phyloP scores from a whole-genome alignment of 2,797 vertebrate genomes.

The Cygnus olor region DNA sequence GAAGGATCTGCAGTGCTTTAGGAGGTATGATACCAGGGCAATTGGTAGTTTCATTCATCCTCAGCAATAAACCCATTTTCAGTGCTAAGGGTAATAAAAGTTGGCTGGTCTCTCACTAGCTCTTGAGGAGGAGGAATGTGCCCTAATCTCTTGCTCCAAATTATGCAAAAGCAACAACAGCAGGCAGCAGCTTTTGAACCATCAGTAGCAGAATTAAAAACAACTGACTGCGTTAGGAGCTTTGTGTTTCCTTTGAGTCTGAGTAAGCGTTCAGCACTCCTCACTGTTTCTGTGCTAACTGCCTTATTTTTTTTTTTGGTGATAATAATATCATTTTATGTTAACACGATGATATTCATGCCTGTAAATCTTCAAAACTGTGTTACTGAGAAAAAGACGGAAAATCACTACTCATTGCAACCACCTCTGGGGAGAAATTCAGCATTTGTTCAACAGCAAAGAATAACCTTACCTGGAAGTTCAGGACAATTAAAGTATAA shows the following conservation, averaged over 20 bases:
- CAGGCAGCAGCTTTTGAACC: not conserved
- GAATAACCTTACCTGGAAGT: constrained; percentile 56
- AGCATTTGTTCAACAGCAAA: constrained; percentile 53
- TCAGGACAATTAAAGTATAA: constrained; percentile 50
- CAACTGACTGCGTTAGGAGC: not conserved
- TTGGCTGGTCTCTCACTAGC: not conserved
- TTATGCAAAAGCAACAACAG: not conserved
- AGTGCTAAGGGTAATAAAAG: not conserved
- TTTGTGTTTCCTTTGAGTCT: not conserved
- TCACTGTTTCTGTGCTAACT: constrained; percentile 14
- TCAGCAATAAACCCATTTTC: not conserved
- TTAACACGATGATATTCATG: constrained; percentile 51
- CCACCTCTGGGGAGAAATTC: constrained; percentile 61
- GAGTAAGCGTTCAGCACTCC: not conserved
- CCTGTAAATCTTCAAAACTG: constrained; percentile 60
- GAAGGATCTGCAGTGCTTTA: not conserved
- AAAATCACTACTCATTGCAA: constrained; percentile 26
- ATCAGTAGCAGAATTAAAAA: constrained; percentile 1
- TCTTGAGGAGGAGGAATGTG: not conserved
- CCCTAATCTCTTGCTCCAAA: not conserved
- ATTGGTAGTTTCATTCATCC: not conserved
- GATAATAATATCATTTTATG: constrained; percentile 54
- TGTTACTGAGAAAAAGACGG: constrained; percentile 36
- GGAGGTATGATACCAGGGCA: constrained; percentile 1
- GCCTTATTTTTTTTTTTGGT: constrained; percentile 53